phyloP scores from a whole-genome alignment of 2,797 vertebrate species.

The Amazona finschi region DNA sequence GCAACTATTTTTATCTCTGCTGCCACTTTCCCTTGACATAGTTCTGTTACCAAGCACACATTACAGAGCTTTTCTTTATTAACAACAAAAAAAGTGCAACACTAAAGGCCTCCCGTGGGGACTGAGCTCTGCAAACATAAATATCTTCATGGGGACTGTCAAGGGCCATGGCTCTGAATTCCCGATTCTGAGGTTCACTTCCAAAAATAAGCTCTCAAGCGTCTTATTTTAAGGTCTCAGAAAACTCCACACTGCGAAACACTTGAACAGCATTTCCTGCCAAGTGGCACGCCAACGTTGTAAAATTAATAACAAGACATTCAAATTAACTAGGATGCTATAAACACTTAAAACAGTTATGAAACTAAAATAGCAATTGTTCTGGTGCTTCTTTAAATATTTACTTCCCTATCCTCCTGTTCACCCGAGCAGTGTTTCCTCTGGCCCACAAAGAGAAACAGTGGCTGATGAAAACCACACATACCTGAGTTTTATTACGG shows the following conservation, averaged over 20 bases:
- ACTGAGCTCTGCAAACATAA: background rate
- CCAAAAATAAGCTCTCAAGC: background rate
- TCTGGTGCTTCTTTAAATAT: slow-evolving; percentile 36
- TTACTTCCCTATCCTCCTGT: background rate
- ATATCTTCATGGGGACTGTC: background rate
- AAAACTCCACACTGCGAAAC: background rate
- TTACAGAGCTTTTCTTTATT: background rate
- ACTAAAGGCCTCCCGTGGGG: slow-evolving; percentile 3
- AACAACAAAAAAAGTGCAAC: background rate
- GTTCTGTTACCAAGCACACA: background rate
- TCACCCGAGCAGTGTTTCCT: background rate
- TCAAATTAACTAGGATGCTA: background rate
- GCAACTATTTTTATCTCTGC: background rate
- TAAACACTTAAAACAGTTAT: slow-evolving; percentile 23
- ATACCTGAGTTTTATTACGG: slow-evolving; percentile 96
- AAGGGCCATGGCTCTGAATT: slow-evolving; percentile 9
- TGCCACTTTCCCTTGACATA: background rate
- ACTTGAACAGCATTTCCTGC: slow-evolving; percentile 7
- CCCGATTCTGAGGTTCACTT: background rate
- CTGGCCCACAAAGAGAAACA: background rate
- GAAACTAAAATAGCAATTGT: slow-evolving; percentile 33
- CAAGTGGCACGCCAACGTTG: background rate
- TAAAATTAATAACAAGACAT: slow-evolving; percentile 4
- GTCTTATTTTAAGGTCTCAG: background rate
- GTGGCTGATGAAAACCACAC: background rate